A percentile compares a stretch with the other conserved stretches of the same genome.
These are phyloP conservation scores for Chelon auratus DNA, from an alignment of 2,797 vertebrate species.

Conservation along the genomic window DNA sequence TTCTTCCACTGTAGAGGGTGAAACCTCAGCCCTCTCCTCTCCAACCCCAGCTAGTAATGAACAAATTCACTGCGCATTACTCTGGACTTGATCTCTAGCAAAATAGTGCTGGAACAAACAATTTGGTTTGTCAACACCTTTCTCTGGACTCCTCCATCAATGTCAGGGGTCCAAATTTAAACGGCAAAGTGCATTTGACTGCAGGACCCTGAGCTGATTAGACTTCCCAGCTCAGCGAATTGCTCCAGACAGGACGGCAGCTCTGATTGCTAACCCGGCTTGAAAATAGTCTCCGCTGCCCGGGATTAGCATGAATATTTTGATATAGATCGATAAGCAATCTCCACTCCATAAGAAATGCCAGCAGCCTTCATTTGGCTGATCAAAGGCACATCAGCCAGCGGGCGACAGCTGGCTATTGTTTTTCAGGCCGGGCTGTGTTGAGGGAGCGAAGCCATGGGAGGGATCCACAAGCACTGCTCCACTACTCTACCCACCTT, in stretches of 20 bases:
- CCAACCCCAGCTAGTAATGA: slow-evolving; percentile 89
- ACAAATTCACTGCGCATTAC: slow-evolving; percentile 99
- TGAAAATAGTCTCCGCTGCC: slow-evolving; percentile 97
- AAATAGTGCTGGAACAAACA: slow-evolving; percentile 99
- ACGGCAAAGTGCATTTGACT: slow-evolving; percentile 99
- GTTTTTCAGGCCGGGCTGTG: slow-evolving; percentile 85
- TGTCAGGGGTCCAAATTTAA: slow-evolving; percentile 99
- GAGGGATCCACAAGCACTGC: slow-evolving; percentile 80
- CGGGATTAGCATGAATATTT: slow-evolving; percentile 99
- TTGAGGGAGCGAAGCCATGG: slow-evolving; percentile 88
- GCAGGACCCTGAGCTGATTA: slow-evolving; percentile 99
- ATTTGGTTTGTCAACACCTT: slow-evolving; percentile 99
- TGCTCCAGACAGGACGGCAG: slow-evolving; percentile 98
- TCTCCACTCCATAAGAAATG: slow-evolving; percentile 99
- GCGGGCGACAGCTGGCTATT: slow-evolving; percentile 95
- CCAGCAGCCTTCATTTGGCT: slow-evolving; percentile 99
- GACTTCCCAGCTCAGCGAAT: slow-evolving; percentile 98
- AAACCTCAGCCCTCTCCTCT: slow-evolving; percentile 69
- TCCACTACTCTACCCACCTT: slow-evolving; percentile 86
- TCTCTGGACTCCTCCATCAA: slow-evolving; percentile 99
- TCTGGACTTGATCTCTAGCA: slow-evolving; percentile 99
- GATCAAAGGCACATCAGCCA: slow-evolving; percentile 98
- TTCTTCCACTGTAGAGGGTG: slow-evolving; percentile 50
- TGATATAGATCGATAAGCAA: slow-evolving; percentile 99
- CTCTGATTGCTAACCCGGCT: slow-evolving; percentile 99